Evolutionary conservation across 2,888 invertebrate species (phyloP), one percentile per base, ranked within the genome.

Genomic region (Pyrochroa serraticornis): DNA sequence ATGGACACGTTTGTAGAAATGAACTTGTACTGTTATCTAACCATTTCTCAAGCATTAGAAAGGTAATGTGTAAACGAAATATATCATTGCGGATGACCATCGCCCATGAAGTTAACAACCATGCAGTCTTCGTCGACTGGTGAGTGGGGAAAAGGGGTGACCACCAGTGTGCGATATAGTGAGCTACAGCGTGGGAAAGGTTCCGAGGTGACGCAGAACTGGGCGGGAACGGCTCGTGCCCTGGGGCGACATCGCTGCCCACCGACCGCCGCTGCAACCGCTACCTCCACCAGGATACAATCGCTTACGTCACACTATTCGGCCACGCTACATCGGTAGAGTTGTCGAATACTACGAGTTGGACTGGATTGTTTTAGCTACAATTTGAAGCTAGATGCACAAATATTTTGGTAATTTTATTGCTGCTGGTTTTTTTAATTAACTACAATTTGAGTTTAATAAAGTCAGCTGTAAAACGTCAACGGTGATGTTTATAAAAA

Each of bases 111-210:
- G 56, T 37, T 43, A 53, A 50, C 44, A 35, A 51, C 39, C 13
- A 12, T 12, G 39, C 12, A 3, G 9, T 9, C 39, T 7, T 9
- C 62, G 60, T 50, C 60, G 62, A 47, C 58, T 30, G 49, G 52
- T 59, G 49, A 58, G 55, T 57, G 65, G 60, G 58, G 57, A 60
- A 60, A 58, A 55, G 54, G 59, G 56, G 52, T 51, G 42, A 42
- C 51, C 22, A 5, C 22, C 22, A 22, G 59, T 58, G 66, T 68
- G 64, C 67, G 64, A 68, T 68, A 68, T 64, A 62, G 66, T 66
- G 63, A 65, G 64, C 63, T 60, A 47, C 60, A 69, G 67, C 69
- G 69, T 69, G 69, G 68, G 69, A 69, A 69, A 68, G 68, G 69
- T 67, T 66, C 63, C 61, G 63, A 66, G 66, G 65, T 69, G 69